Base-by-base conservation (phyloP, 2,888 invertebrate genomes). In the Tuberolachnus salignus region DNA sequence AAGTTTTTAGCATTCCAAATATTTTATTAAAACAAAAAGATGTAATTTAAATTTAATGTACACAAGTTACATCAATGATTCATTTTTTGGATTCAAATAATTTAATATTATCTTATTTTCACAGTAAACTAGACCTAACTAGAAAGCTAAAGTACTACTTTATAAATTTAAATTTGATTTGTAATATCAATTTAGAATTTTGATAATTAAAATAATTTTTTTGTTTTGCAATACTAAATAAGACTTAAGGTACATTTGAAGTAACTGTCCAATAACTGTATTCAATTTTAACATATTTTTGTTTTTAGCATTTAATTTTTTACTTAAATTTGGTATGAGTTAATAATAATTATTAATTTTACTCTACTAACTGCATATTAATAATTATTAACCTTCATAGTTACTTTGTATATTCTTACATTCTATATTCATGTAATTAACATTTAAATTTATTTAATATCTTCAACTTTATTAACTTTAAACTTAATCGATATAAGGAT, bases 1-100 rank as follows among this genome's bases (percentile, higher is more conserved):
- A 59, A 63, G 16, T 61, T 78, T 49, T 69, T 59, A 19, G 49
- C 78, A 78, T 78, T 78, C 78, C 78, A 59, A 67, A 59, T 57
- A 51, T 46, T 49, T 63, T 2, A 19, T 26, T 59, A 46, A 49
- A 69, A 53, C n/a, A 23, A 51, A 46, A 23, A 19, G n/a, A 61
- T 3, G 21, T 61, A 42, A 0, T 11, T 1, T 53, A 34, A 34
- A 34, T 51, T 53, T 44, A 16, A n/a, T 0, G 21, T 1, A 49
- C 13, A 64, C n/a, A 51, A 11, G 42, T 34, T 61, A 64, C 16
- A 21, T 21, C 11, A 9, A 21, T 11, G 21, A 19, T 55, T 3
- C 1, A 3, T 61, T 26, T 57, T 11, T 10, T 44, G 4, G 55
- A 11, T 6, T 8, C 46, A 9, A 46, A 59, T 16, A 71, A 11